Conservation (phyloP, 2,888 invertebrate species). For the Eulithis prunata region DNA sequence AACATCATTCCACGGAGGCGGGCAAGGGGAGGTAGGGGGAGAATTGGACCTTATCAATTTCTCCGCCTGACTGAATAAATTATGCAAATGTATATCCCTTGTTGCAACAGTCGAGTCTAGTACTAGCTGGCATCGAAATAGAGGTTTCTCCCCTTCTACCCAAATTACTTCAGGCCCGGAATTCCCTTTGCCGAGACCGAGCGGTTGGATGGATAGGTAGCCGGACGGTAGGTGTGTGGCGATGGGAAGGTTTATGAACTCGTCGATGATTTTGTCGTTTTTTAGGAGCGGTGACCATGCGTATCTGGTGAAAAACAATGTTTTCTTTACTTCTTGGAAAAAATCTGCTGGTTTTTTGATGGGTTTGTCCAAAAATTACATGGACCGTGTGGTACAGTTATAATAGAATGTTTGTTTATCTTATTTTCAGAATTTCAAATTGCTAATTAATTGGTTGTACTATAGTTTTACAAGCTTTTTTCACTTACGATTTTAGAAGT, state of each 20-base stretch:
- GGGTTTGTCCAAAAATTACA: too few species aligned
- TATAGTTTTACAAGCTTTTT: too few species aligned
- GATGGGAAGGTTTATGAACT: constrained; percentile 92
- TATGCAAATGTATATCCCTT: constrained; percentile 93
- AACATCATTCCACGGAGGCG: constrained; percentile 90
- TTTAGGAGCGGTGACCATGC: constrained; percentile 96
- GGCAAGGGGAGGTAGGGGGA: constrained; percentile 87
- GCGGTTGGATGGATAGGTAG: constrained; percentile 94
- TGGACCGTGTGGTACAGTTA: too few species aligned
- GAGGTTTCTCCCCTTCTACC: constrained; percentile 95
- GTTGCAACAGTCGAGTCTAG: constrained; percentile 96
- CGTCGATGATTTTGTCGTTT: constrained; percentile 91
- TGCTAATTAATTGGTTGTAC: too few species aligned
- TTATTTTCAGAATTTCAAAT: too few species aligned
- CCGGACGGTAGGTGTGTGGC: constrained; percentile 95
- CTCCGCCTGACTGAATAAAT: constrained; percentile 94
- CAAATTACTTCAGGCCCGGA: constrained; percentile 96
- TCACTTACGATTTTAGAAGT: too few species aligned
- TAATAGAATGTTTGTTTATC: too few species aligned
- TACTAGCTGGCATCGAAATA: constrained; percentile 93
- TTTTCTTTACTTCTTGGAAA: background rate
- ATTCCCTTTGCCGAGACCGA: constrained; percentile 95
- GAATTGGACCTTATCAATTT: constrained; percentile 87
- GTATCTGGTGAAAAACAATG: constrained; percentile 76
- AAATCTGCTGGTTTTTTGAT: too few species aligned